These are phyloP conservation scores for Marisa cornuarietis DNA, from an alignment of 1,140 invertebrate species.

Conservation along the genomic window DNA sequence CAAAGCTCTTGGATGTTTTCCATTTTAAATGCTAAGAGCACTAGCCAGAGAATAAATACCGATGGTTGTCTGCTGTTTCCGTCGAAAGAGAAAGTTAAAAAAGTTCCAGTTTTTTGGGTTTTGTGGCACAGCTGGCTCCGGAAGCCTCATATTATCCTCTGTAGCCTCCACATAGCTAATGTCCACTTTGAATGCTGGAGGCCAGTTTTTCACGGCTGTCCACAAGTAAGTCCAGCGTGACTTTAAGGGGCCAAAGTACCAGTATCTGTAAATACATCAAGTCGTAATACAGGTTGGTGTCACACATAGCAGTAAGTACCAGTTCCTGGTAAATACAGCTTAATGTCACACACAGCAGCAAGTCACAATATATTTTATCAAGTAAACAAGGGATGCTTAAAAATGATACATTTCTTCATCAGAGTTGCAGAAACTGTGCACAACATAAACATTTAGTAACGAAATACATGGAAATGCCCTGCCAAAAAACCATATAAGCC, in stretches of 20 bases:
- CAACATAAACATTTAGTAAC: too few species aligned
- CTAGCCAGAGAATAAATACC: too few species aligned
- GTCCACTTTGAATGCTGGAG: constrained; percentile 75
- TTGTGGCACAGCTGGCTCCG: background rate
- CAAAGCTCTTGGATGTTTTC: too few species aligned
- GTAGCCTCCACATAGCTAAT: constrained; percentile 74
- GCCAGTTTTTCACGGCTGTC: constrained; percentile 75
- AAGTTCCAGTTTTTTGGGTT: constrained; percentile 33
- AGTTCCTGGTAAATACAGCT: constrained; percentile 71
- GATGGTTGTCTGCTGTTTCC: background rate
- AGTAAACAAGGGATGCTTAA: too few species aligned
- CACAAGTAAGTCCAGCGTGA: constrained; percentile 76
- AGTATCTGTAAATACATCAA: too few species aligned
- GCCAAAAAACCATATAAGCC: too few species aligned
- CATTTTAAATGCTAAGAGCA: too few species aligned
- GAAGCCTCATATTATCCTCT: constrained; percentile 40
- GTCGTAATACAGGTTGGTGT: background rate
- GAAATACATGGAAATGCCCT: too few species aligned
- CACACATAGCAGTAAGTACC: constrained; percentile 67
- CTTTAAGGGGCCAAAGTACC: constrained; percentile 83
- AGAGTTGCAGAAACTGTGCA: too few species aligned
- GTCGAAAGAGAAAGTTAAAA: constrained; percentile 36
- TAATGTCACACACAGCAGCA: too few species aligned
- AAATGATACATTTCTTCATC: too few species aligned
- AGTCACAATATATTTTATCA: too few species aligned